These are phyloP conservation scores for Calliscelio sp. DNA, from an alignment of 2,888 invertebrate genomes.

Conservation along the genomic window DNA sequence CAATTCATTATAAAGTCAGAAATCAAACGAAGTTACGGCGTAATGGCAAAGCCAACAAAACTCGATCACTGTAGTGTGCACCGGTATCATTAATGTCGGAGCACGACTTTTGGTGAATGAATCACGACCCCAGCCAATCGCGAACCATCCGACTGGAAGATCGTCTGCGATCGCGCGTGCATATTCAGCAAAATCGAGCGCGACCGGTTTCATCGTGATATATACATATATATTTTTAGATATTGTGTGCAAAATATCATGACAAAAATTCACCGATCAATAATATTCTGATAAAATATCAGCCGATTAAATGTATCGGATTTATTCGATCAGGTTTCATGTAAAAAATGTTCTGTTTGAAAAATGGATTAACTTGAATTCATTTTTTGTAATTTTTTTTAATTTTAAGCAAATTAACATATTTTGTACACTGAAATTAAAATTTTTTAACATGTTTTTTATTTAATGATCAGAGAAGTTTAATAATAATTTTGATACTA, in stretches of 20 bases:
- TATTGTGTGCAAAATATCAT: constrained; percentile 18
- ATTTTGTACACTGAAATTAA: too few species aligned
- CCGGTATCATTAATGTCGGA: constrained; percentile 54
- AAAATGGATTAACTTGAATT: too few species aligned
- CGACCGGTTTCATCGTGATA: constrained; percentile 57
- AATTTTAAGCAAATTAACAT: too few species aligned
- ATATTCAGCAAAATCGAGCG: constrained; percentile 52
- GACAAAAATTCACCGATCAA: constrained; percentile 6
- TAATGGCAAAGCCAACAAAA: constrained; percentile 45
- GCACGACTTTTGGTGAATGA: constrained; percentile 51
- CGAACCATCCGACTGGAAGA: constrained; percentile 54
- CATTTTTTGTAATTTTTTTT: not conserved
- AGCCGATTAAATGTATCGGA: not conserved
- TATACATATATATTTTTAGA: constrained; percentile 51
- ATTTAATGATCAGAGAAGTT: too few species aligned
- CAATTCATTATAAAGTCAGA: constrained; percentile 50
- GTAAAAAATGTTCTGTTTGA: too few species aligned
- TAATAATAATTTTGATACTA: too few species aligned
- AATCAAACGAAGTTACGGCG: constrained; percentile 47
- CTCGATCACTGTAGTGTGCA: constrained; percentile 20
- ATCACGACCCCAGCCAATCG: constrained; percentile 55
- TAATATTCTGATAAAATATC: not conserved
- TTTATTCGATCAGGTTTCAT: too few species aligned
- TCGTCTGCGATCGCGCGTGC: constrained; percentile 41
- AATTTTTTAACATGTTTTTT: too few species aligned